Percentiles rank a stretch among this genome's conserved stretches.
These are phyloP conservation scores for Anguilla marmorata DNA, from an alignment of 2,797 vertebrate genomes.

Conservation along the genomic window DNA sequence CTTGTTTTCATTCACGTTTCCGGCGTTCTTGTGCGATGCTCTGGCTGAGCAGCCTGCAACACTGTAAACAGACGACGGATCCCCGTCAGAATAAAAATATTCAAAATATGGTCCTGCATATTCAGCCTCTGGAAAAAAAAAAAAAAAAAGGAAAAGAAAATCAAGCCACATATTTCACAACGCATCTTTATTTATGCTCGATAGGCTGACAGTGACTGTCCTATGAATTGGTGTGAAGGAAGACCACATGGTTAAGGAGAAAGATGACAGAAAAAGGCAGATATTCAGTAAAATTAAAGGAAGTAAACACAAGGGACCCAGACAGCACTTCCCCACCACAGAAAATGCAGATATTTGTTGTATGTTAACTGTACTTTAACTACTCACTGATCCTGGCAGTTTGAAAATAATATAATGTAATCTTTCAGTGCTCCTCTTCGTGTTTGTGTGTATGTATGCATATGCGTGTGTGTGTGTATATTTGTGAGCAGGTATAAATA, in stretches of 20 bases:
- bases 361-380: background rate
- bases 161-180: background rate
- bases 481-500: background rate
- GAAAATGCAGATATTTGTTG: background rate
- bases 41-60: background rate
- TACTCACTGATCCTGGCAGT: background rate
- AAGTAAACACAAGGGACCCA: background rate
- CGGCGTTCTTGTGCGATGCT: too few relatives aligned
- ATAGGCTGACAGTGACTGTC: background rate
- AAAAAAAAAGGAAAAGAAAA: background rate
- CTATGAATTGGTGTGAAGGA: constrained; percentile 3
- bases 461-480: background rate
- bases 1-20: background rate
- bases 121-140: background rate
- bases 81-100: background rate
- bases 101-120: background rate
- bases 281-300: background rate
- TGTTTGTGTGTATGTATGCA: background rate
- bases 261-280: background rate
- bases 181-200: background rate
- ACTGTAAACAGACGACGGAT: background rate
- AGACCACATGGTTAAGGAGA: constrained; percentile 5
- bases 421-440: background rate
- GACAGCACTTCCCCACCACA: background rate
- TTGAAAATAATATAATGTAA: background rate